Evolutionary conservation across 2,113 vertebrate species (phyloP), one percentile per base, ranked within the genome.

Genomic region (Lota lota): DNA sequence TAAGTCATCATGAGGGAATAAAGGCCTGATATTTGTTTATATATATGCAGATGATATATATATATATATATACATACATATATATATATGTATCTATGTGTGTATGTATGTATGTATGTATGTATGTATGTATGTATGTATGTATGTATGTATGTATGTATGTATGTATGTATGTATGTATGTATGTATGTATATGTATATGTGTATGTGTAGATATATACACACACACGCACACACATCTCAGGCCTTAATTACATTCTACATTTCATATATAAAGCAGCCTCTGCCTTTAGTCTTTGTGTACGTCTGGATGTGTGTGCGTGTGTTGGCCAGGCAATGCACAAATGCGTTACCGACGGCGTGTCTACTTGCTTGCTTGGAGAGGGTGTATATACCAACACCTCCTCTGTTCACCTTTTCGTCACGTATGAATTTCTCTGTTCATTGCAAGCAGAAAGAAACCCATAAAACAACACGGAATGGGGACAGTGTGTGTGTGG

Each of bases 21-120:
- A 64, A 65, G 63, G 54, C 50, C 24, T 68, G 62, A 61, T n/a
- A 22, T 24, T 33, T 56, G 53, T 57, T 22, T 56, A 47, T n/a
- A 19, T 58, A 3, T 58, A n/a, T 5, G 56, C n/a, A n/a, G 17
- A 3, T 58, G 56, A 12, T 61, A 20, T 61, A 3, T 61, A 10
- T 22, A 20, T 24, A 4, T 62, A 20, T 64, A 22, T 66, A 4
- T 77, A 60, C 69, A 22, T 33, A 19, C 21, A 10, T 60, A 7
- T 60, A 1, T 22, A 8, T 64, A n/a, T 47, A 36, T 50, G 33
- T 24, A 22, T 28, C 21, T 16, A 21, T 73, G 36, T 33, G 22
- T 61, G 60, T 24, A 12, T 61, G 59, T 61, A 3, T 61, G 21
- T 22, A 20, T 24, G 5, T 62, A 20, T 64, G 28, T 66, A 4